A percentile compares a stretch with the other conserved stretches of the same genome.
These are phyloP conservation scores for Mus spicilegus DNA, from an alignment of 2,113 vertebrate species.

Conservation along the genomic window DNA sequence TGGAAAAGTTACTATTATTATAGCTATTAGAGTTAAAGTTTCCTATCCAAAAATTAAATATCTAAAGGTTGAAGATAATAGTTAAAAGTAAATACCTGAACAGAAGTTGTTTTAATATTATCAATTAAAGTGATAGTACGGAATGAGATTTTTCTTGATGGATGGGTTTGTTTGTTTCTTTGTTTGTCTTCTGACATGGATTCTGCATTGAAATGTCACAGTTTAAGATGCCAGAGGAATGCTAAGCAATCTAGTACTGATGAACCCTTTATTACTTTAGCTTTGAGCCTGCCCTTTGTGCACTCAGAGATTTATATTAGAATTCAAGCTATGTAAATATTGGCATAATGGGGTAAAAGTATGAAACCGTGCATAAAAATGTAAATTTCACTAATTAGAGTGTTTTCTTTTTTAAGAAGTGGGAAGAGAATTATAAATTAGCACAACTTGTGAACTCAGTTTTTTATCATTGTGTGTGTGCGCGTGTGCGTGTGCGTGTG, in stretches of 20 bases:
- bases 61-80: neutral
- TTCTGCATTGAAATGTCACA: slow-evolving; percentile 27
- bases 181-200: neutral
- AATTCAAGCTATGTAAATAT: slow-evolving; percentile 42
- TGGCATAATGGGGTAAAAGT: slow-evolving; percentile 17
- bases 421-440: neutral
- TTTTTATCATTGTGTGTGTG: neutral
- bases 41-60: neutral
- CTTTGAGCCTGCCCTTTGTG: neutral
- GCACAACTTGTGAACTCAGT: neutral
- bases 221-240: slow-evolving; percentile 33
- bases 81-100: neutral
- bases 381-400: slow-evolving; percentile 44
- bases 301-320: neutral
- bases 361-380: slow-evolving; percentile 39
- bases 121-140: neutral
- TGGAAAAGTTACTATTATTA: neutral
- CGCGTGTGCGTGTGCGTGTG: neutral
- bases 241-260: slow-evolving; percentile 7
- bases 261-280: neutral
- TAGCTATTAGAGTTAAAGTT: neutral
- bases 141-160: slow-evolving; percentile 30
- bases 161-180: neutral
- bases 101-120: neutral
- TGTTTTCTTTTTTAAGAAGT: neutral